Conservation (phyloP, 2,113 vertebrate genomes). For the Petaurus breviceps region DNA sequence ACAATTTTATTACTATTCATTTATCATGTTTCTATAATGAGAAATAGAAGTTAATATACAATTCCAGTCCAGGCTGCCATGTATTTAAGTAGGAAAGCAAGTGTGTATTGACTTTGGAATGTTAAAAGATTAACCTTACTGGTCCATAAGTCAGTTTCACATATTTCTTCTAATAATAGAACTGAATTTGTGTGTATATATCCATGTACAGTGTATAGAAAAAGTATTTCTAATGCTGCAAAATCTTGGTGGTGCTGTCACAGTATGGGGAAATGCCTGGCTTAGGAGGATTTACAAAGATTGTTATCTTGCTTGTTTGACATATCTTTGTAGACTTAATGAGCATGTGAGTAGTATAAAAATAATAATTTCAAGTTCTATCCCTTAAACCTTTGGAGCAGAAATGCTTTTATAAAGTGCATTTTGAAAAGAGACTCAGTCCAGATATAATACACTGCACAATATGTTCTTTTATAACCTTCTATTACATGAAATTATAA, state of each 20-base stretch:
- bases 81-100: conserved; percentile 55
- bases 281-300: background rate
- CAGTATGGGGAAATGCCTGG: background rate
- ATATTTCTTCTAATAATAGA: conserved; percentile 43
- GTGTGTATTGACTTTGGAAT: background rate
- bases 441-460: background rate
- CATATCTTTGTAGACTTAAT: conserved; percentile 38
- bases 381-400: conserved; percentile 39
- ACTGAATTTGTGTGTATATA: conserved; percentile 44
- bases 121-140: conserved; percentile 46
- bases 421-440: conserved; percentile 26
- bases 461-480: conserved; percentile 43
- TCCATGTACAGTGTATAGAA: conserved; percentile 42
- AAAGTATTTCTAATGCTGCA: conserved; percentile 12
- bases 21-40: conserved; percentile 27
- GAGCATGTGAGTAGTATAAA: conserved; percentile 50
- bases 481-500: conserved; percentile 15
- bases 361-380: conserved; percentile 60
- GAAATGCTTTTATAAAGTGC: conserved; percentile 61
- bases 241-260: conserved; percentile 38
- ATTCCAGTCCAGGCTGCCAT: conserved; percentile 58
- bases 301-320: conserved; percentile 1
- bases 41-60: conserved; percentile 58
- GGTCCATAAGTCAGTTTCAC: conserved; percentile 70
- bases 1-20: conserved; percentile 16